These are phyloP conservation scores for Acronicta psi DNA, from an alignment of 2,888 invertebrate species.

Conservation along the genomic window DNA sequence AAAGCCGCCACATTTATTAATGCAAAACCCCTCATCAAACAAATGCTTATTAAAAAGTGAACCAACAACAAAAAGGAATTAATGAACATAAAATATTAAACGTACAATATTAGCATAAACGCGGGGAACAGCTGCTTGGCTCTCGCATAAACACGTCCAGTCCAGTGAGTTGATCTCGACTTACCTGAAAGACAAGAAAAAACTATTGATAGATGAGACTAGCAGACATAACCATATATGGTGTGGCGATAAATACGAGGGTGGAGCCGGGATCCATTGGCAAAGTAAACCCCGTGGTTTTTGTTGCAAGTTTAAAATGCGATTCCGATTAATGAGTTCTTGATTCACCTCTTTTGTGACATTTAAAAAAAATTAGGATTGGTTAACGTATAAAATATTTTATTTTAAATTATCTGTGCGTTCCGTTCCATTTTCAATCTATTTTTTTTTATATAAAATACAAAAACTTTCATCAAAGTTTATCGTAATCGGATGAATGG, in stretches of 20 bases:
- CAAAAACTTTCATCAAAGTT: too few species aligned
- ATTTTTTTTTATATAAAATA: too few species aligned
- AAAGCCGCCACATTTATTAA: slow-evolving; percentile 26
- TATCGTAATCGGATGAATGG: too few species aligned
- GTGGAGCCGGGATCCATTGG: slow-evolving; percentile 25
- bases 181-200: slow-evolving; percentile 68
- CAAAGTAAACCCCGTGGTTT: slow-evolving; percentile 14
- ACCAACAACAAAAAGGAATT: slow-evolving; percentile 36
- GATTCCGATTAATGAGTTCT: slow-evolving; percentile 27
- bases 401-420: too few species aligned
- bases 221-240: slow-evolving; percentile 36
- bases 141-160: slow-evolving; percentile 48
- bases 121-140: slow-evolving; percentile 55
- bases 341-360: neutral
- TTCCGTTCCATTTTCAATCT: too few species aligned
- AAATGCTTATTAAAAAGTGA: slow-evolving; percentile 33
- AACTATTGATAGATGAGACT: slow-evolving; percentile 61
- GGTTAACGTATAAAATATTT: too few species aligned
- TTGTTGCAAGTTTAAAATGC: slow-evolving; percentile 15
- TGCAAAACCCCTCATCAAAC: slow-evolving; percentile 19
- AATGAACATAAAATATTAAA: slow-evolving; percentile 51
- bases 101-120: slow-evolving; percentile 49
- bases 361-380: too few species aligned
- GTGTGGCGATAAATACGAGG: slow-evolving; percentile 32
- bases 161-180: slow-evolving; percentile 54